Conservation (phyloP, 2,113 vertebrate genomes). For the Bos javanicus region DNA sequence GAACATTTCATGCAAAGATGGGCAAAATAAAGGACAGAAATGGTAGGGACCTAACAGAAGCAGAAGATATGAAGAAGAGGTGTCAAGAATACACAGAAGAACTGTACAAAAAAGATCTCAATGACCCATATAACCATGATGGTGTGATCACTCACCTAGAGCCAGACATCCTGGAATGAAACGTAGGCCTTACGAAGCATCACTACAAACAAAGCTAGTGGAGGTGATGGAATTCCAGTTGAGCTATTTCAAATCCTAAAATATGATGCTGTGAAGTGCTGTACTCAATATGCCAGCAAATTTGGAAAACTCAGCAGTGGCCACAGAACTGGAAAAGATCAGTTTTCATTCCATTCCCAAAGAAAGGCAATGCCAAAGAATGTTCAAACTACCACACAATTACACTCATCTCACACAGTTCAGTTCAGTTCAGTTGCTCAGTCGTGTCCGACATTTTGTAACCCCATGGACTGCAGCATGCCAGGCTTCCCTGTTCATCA, state of each 20-base stretch:
- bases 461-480: neutral
- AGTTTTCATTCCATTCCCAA: neutral
- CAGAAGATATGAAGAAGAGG: neutral
- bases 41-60: neutral
- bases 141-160: neutral
- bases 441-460: rapidly evolving
- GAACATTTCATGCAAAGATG: neutral
- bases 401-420: neutral
- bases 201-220: neutral
- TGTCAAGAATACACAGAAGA: neutral
- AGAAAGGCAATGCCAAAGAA: neutral
- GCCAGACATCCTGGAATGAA: neutral
- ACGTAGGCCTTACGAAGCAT: neutral
- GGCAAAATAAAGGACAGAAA: neutral
- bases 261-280: neutral
- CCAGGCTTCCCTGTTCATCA: neutral
- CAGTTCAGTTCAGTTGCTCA: neutral
- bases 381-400: neutral
- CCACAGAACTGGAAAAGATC: neutral
- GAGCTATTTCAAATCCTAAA: neutral
- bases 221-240: neutral
- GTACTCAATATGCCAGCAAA: neutral
- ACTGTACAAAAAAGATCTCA: neutral
- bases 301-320: neutral
- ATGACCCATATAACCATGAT: neutral